Evolutionary conservation across 2,888 invertebrate species (phyloP).

Genomic region (Vesta saturnalis): DNA sequence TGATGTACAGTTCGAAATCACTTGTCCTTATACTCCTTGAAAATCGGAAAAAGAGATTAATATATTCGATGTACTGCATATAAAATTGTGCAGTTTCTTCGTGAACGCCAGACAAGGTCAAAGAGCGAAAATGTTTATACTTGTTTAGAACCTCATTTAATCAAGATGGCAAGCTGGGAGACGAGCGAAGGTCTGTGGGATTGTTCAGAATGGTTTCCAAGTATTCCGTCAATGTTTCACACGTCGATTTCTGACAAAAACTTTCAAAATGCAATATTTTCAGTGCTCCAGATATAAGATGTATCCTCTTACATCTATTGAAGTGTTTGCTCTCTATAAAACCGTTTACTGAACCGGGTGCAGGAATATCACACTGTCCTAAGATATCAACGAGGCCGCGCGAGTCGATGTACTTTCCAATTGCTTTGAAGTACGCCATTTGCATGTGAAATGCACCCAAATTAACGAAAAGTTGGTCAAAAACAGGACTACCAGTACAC

Average conservation of each 20-base stretch:
- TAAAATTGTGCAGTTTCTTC: conserved; percentile 6
- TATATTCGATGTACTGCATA: background rate
- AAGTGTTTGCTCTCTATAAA: background rate
- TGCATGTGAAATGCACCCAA: background rate
- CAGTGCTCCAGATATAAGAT: background rate
- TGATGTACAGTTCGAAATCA: conserved; percentile 21
- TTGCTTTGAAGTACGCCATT: background rate
- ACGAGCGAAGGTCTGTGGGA: too few species aligned
- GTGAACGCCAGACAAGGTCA: background rate
- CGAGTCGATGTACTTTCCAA: conserved; percentile 34
- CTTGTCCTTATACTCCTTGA: conserved; percentile 18
- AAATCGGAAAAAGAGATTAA: conserved; percentile 4
- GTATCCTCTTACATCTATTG: background rate
- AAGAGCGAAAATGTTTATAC: background rate
- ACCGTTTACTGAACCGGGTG: background rate
- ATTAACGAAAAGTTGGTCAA: background rate
- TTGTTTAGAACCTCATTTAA: background rate
- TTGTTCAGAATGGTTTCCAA: too few species aligned
- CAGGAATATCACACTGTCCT: background rate
- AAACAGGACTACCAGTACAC: background rate
- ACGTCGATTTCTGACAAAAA: too few species aligned
- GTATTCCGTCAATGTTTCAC: background rate
- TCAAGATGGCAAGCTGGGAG: background rate
- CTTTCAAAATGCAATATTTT: background rate
- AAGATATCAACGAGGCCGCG: background rate